Evolutionary conservation across 2,797 vertebrate genomes (phyloP), one percentile per base, ranked within the genome.

Genomic region (Uromys caudimaculatus): DNA sequence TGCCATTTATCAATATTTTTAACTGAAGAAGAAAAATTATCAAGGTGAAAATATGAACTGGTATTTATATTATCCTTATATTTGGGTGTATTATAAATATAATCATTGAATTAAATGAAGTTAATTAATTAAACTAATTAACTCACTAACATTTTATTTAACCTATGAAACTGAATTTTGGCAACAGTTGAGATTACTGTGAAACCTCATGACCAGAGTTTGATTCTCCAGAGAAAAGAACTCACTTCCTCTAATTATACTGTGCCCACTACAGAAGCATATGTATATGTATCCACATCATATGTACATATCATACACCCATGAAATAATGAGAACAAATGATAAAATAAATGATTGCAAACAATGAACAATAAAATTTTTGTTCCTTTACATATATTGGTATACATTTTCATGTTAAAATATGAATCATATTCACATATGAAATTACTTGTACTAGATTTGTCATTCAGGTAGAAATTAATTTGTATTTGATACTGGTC

Each of bases 401-500:
- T 82, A 90, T n/a, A 0, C 6, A 32, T 91, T 97, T 96, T 97
- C 98, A 98, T 98, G 98, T 98, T 96, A 93, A 97, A 97, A 97
- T 86, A 87, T 35, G 96, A 94, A 56, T 97, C 44, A 89, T 95
- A 99, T 89, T 98, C 94, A 98, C 98, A 99, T 99, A 95, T 97
- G 96, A 99, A 99, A 96, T 98, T 98, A 44, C 97, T 97, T 52
- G 98, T 98, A 91, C 98, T 90, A 76, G 98, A 98, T 93, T 96
- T 97, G 90, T 98, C 99, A 35, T 97, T 98, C 47, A 99, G 99
- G 91, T 98, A 97, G 97, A 98, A 96, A 98, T 98, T 99, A 0
- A 97, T 82, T 89, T 95, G 77, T 93, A 97, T 97, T 69, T 98
- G 98, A 97, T 98, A 99, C 76, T 99, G 99, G 91, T 98, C 98